Conservation (phyloP, 1,140 invertebrate genomes). For the Neodiprion fabricii region DNA sequence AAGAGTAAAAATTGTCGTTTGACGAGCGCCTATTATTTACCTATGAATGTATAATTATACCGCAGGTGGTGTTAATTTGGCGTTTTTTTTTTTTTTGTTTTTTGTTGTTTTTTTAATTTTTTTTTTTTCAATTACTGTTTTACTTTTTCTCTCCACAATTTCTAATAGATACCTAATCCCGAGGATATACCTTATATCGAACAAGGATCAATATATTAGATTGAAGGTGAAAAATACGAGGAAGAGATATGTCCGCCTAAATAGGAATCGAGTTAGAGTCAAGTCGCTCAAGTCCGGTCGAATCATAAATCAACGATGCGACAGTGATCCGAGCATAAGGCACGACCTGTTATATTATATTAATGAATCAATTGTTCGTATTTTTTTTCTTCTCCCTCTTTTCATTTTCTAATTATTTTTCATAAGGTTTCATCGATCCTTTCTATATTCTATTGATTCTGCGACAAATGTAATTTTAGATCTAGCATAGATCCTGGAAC, state of each 20-base stretch:
- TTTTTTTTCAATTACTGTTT: no score
- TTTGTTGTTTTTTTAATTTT: no score
- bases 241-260: neutral
- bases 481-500: neutral
- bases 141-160: no score
- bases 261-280: neutral
- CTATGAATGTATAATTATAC: no score
- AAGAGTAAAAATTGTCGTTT: no score
- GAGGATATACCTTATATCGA: no score
- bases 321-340: slow-evolving; percentile 1
- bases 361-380: neutral
- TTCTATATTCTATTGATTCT: neutral
- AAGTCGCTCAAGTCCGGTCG: neutral
- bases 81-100: no score
- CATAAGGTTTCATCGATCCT: neutral
- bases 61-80: no score
- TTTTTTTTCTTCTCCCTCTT: neutral
- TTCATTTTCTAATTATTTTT: neutral
- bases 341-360: neutral
- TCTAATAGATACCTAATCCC: no score
- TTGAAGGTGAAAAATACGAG: neutral
- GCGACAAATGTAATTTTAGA: neutral
- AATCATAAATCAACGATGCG: no score
- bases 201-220: neutral
- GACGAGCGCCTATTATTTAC: no score